Evolutionary conservation across 2,113 vertebrate species (phyloP), one percentile per base, ranked within the genome.

Genomic region (Eudorcas thomsonii): DNA sequence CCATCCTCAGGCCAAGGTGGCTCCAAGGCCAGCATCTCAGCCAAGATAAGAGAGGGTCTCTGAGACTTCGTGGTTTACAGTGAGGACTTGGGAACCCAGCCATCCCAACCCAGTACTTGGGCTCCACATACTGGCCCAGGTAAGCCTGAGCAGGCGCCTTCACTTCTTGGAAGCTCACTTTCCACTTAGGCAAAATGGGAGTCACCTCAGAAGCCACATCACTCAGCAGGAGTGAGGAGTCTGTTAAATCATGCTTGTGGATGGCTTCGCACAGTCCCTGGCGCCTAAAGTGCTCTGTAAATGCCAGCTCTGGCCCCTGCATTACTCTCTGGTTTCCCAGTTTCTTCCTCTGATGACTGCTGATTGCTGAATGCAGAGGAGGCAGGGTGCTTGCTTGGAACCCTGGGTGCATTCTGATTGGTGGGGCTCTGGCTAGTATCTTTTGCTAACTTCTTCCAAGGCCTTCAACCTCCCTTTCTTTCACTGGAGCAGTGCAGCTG

Each of bases 401-500:
- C 50, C 95, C 26, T 64, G 48, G 30, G 25, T 55, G 9, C n/a
- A 36, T 85, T 57, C 88, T 39, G 74, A 91, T 25, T 67, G 55
- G 43, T 59, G 57, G 48, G 30, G 28, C 54, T 82, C 88, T 84
- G 55, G 26, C 59, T 94, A 4, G 50, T 82, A 71, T 83, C 89
- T 93, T 71, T 55, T 60, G 7, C 62, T 59, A 43, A 36, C 39
- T 81, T 81, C 54, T 92, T 83, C 62, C 43, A 60, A 94, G 60
- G 43, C 71, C 84, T 78, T 43, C 39, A 71, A n/a, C 26, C 62
- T 60, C 25, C 74, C 43, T 62, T 86, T 82, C 95, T 85, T 87
- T 91, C 1, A 4, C 89, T 94, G 62, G 89, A 84, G 83, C n/a
- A 92, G 62, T 90, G 39, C 87, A 97, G 94, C 94, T 96, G 87